Percentiles rank a stretch among this genome's conserved stretches.
These are phyloP conservation scores for Dascillus cervinus DNA, from an alignment of 2,888 invertebrate species.

Conservation along the genomic window DNA sequence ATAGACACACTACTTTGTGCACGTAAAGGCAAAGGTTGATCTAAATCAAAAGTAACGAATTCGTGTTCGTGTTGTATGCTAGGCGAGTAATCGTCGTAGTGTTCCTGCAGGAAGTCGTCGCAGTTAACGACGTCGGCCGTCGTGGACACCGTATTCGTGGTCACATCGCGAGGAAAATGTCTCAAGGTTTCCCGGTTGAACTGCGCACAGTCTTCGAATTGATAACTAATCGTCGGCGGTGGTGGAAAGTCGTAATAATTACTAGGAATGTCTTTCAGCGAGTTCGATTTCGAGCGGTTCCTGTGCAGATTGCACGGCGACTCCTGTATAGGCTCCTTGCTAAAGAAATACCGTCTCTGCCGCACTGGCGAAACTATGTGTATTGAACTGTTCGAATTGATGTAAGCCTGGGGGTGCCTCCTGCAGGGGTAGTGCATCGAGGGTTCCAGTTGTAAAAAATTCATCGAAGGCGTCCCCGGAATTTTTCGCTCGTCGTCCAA, in stretches of 20 bases:
- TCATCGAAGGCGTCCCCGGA: slow-evolving; percentile 34
- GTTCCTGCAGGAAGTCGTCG: slow-evolving; percentile 36
- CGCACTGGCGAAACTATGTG: slow-evolving; percentile 45
- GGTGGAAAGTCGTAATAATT: slow-evolving; percentile 59
- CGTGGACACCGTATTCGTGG: slow-evolving; percentile 61
- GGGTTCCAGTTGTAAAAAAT: slow-evolving; percentile 32
- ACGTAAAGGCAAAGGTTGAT: slow-evolving; percentile 42
- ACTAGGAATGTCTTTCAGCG: slow-evolving; percentile 51
- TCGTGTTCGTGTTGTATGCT: slow-evolving; percentile 53
- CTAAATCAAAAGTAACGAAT: slow-evolving; percentile 63
- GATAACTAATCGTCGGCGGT: slow-evolving; percentile 56
- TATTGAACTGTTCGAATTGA: slow-evolving; percentile 40
- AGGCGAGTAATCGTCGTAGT: slow-evolving; percentile 50
- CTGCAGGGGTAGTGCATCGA: slow-evolving; percentile 40
- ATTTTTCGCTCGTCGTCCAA: slow-evolving; percentile 46
- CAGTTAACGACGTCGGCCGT: slow-evolving; percentile 52
- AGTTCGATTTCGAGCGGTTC: slow-evolving; percentile 42
- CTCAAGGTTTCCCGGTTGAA: slow-evolving; percentile 24
- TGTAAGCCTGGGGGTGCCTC: slow-evolving; percentile 42
- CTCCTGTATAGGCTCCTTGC: slow-evolving; percentile 47
- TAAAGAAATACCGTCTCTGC: slow-evolving; percentile 57
- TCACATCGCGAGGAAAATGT: slow-evolving; percentile 52
- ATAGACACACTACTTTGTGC: slow-evolving; percentile 36
- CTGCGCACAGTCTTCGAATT: slow-evolving; percentile 45
- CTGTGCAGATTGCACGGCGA: slow-evolving; percentile 52